A percentile compares a stretch with the other conserved stretches of the same genome.
These are phyloP conservation scores for Lycaena phlaeas DNA, from an alignment of 2,888 invertebrate species.

Conservation along the genomic window DNA sequence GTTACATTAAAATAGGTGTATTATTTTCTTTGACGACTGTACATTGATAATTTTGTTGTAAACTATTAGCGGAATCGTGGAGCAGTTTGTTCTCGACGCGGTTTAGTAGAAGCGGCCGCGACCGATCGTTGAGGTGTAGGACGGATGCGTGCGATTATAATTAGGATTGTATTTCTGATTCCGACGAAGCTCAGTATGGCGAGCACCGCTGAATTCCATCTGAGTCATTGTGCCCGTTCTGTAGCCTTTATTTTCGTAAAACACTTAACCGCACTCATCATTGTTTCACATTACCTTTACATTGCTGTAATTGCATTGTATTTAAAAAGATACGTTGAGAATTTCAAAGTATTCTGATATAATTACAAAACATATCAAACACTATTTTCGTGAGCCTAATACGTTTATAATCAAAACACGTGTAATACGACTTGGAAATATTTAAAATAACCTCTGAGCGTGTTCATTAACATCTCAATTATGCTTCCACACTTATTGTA, in stretches of 20 bases:
- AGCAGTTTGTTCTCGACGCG: conserved; percentile 24
- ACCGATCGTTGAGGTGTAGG: conserved; percentile 62
- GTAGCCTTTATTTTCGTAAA: conserved; percentile 70
- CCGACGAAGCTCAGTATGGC: conserved; percentile 66
- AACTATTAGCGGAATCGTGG: conserved; percentile 12
- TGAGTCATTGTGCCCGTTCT: conserved; percentile 72
- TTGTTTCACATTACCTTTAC: conserved; percentile 34
- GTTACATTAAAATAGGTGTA: too few species aligned
- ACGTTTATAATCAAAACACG: too few species aligned
- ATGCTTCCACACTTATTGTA: background rate
- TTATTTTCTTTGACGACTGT: background rate
- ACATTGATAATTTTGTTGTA: conserved; percentile 4
- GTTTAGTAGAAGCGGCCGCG: conserved; percentile 41
- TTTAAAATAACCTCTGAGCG: background rate
- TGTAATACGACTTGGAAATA: background rate
- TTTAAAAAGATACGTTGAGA: conserved; percentile 1
- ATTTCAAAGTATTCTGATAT: background rate
- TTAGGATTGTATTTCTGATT: conserved; percentile 74
- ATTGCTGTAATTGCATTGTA: background rate
- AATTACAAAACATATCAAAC: background rate
- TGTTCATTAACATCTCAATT: conserved; percentile 3
- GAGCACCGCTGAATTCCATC: conserved; percentile 67
- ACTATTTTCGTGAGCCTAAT: too few species aligned
- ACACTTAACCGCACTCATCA: conserved; percentile 63
- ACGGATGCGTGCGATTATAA: conserved; percentile 73